Base-by-base conservation (phyloP, 2,797 vertebrate species). In the Prionace glauca region DNA sequence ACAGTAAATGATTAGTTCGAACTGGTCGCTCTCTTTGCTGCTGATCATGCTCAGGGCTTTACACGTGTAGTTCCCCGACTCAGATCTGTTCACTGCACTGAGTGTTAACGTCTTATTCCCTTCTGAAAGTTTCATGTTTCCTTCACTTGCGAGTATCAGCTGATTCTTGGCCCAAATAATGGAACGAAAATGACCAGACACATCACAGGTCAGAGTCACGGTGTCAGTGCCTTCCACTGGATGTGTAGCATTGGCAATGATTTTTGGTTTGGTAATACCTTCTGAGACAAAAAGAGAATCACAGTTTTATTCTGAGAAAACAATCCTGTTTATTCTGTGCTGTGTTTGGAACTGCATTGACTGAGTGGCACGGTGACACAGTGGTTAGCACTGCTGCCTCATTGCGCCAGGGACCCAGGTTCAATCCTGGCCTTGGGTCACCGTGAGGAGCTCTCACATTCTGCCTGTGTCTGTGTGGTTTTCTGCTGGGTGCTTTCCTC, bases 111-210 rank as follows among this genome's bases (percentile, higher is more conserved):
- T 92, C 24, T 24, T 67, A 12, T 92, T 92, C 20, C n/a, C 3
- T 7, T 92, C 12, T 0, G 90, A 69, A 1, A 92, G 62, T 11
- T 20, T 41, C 29, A 36, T 24, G 9, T 69, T 92, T 22, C 14
- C 16, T 10, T 18, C 14, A 0, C 1, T n/a, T 2, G 8, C 0
- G 18, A 92, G 62, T 1, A 36, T 20, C 0, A 41, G 5, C 62
- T 92, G 16, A n/a, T 92, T 4, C 20, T 22, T 41, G 16, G 1
- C 65, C 90, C 90, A 92, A 2, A 0, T 22, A 3, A 92, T 20
- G 5, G 62, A 41, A 10, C 9, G n/a, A 20, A 22, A 41, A 22
- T 41, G 20, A 20, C 90, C 90, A 12, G 62, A 92, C 22, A 92
- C 90, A 0, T 67, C 62, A 69, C 90, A 92, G 18, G 18, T 41